Base-by-base conservation (phyloP, 2,113 vertebrate genomes). In the Myiozetetes cayanensis region DNA sequence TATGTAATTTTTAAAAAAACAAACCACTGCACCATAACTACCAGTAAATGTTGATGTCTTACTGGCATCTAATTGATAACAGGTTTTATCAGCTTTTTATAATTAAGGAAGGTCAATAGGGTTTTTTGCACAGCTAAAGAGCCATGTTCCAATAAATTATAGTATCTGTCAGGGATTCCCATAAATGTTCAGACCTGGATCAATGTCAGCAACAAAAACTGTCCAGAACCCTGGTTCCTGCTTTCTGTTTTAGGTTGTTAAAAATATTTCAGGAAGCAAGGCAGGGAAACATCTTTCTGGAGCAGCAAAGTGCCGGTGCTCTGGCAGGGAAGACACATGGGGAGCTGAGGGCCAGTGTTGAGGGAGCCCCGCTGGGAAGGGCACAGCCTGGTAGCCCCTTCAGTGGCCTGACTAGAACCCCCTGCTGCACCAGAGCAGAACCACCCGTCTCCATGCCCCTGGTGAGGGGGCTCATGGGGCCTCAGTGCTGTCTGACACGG, bases 401-500 rank as follows among this genome's bases (percentile, higher is more conserved):
- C 13, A 65, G 47, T 19, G 72, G 47, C 33, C 71, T 39, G 46
- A 6, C 17, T 4, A 3, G 16, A 33, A 24, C 16, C 16, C 28
- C 22, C 3, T 3, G 15, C 31, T 4, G 2, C 24, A 25, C 4
- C 1, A 1, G 43, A 49, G 37, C 43, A 22, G 7, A 55, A 28
- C 19, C 8, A 3, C 46, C 30, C 9, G 3, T 1, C 23, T 25
- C 14, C 13, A 3, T 3, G 10, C 4, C 35, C 1, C 0, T 8
- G 25, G 12, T 2, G 39, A 33, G 9, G 20, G 44, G 9, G 4
- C 33, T 49, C 14, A 4, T 0, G 1, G 27, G 39, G 19, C 50
- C 35, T 41, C 2, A 0, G 33, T 1, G 0, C 12, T 6, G 24
- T 23, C 25, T 79, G 67, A 30, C 2, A 4, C 0, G 0, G 24